A percentile compares a stretch with the other conserved stretches of the same genome.
Evolutionary conservation across 2,113 vertebrate genomes (phyloP).

Genomic region (Corydoras maculifer): DNA sequence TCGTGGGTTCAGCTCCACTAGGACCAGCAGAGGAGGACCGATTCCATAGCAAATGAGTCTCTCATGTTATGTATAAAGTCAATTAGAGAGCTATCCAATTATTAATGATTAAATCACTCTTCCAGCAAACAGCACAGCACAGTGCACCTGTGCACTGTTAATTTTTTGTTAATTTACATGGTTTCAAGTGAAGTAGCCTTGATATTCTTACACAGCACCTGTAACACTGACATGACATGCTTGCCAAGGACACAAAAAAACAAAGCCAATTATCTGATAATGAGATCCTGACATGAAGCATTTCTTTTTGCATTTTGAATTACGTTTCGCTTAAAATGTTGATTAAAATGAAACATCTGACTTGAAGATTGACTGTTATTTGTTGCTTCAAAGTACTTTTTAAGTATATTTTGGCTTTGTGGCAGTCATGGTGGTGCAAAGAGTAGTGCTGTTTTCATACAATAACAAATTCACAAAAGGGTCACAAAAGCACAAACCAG

Average conservation of each 20-base stretch:
- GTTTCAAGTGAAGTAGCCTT: too few relatives aligned
- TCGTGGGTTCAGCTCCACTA: conserved; percentile 31
- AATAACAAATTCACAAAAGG: too few relatives aligned
- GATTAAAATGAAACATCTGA: background rate
- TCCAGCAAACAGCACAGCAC: background rate
- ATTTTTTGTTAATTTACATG: background rate
- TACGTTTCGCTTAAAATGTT: background rate
- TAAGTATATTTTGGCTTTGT: too few relatives aligned
- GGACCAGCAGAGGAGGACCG: conserved; percentile 27
- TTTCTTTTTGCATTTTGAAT: background rate
- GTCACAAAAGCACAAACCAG: too few relatives aligned
- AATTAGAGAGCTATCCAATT: conserved; percentile 38
- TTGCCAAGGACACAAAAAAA: background rate
- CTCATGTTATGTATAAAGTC: conserved; percentile 23
- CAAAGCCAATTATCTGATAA: background rate
- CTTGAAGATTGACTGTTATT: too few relatives aligned
- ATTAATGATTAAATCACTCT: conserved; percentile 25
- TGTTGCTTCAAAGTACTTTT: too few relatives aligned
- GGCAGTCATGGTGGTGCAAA: too few relatives aligned
- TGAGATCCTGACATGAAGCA: background rate
- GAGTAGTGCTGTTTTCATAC: too few relatives aligned
- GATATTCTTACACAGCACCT: too few relatives aligned
- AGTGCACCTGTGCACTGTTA: conserved; percentile 4
- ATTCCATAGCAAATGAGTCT: conserved; percentile 28
- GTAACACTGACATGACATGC: background rate